These are phyloP conservation scores for Hassar affinis DNA, from an alignment of 2,113 vertebrate genomes.

Conservation along the genomic window DNA sequence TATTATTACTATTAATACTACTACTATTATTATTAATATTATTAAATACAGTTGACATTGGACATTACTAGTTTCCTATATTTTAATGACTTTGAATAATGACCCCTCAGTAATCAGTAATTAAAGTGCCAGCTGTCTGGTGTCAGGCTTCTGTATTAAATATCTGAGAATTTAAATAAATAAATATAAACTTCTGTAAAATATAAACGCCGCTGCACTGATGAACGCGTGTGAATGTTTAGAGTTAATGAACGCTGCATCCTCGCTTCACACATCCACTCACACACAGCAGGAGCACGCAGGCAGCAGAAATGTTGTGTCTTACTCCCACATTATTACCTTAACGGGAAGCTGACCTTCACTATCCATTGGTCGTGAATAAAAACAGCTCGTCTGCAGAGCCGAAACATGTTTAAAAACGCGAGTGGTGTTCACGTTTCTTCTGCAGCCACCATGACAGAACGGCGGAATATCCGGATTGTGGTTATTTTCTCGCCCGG, in stretches of 20 bases:
- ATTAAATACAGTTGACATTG: background rate
- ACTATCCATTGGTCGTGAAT: background rate
- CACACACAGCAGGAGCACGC: background rate
- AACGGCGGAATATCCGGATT: background rate
- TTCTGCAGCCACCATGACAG: background rate
- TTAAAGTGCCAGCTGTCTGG: background rate
- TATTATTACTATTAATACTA: too few relatives aligned
- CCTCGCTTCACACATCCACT: background rate
- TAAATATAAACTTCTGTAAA: background rate
- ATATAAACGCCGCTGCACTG: background rate
- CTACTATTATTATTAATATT: too few relatives aligned
- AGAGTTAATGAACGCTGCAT: background rate
- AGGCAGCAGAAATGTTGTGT: background rate
- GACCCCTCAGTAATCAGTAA: background rate
- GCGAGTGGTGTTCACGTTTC: background rate
- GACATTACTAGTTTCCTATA: background rate
- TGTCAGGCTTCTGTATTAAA: background rate
- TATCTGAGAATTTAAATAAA: background rate
- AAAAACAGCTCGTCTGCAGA: constrained; percentile 11
- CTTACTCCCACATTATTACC: background rate
- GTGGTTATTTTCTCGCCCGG: background rate
- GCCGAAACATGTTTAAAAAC: constrained; percentile 8
- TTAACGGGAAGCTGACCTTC: background rate
- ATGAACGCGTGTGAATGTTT: background rate
- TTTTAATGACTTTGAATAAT: background rate